phyloP scores from a whole-genome alignment of 1,140 invertebrate genomes.

The Brachionus angularis region DNA sequence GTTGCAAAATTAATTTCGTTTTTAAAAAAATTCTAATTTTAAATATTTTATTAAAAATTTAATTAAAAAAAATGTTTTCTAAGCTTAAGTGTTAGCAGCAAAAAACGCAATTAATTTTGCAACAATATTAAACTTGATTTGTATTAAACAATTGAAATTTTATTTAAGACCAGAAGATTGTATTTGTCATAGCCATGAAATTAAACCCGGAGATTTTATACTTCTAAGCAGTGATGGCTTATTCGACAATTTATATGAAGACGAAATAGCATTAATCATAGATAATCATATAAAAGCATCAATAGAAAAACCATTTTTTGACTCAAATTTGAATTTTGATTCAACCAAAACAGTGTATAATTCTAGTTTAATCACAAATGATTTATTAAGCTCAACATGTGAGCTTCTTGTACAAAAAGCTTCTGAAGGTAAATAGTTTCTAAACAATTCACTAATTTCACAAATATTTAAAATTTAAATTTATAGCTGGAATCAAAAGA shows the following conservation, averaged over 20 bases:
- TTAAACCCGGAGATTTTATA: conserved; percentile 90
- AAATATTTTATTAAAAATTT: background rate
- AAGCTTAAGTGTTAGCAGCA: too few species aligned
- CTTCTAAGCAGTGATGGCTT: conserved; percentile 92
- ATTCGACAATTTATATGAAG: conserved; percentile 92
- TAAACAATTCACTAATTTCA: too few species aligned
- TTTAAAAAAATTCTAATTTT: background rate
- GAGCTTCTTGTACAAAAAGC: conserved; percentile 24
- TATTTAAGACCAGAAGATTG: conserved; percentile 75
- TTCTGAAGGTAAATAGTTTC: conserved; percentile 18
- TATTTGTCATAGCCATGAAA: conserved; percentile 79
- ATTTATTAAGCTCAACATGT: conserved; percentile 11
- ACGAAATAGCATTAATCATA: conserved; percentile 63
- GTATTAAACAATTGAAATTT: background rate
- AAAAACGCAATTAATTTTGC: too few species aligned
- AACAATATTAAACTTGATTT: too few species aligned
- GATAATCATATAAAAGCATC: conserved; percentile 20
- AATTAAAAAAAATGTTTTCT: background rate
- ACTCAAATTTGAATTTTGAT: conserved; percentile 2
- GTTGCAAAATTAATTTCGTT: background rate
- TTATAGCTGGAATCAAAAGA: conserved; percentile 29
- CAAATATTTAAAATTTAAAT: background rate
- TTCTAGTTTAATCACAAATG: conserved; percentile 16
- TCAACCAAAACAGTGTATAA: background rate
- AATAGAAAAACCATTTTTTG: background rate